Conservation (phyloP, 2,888 invertebrate species). For the Leistus spinibarbis region DNA sequence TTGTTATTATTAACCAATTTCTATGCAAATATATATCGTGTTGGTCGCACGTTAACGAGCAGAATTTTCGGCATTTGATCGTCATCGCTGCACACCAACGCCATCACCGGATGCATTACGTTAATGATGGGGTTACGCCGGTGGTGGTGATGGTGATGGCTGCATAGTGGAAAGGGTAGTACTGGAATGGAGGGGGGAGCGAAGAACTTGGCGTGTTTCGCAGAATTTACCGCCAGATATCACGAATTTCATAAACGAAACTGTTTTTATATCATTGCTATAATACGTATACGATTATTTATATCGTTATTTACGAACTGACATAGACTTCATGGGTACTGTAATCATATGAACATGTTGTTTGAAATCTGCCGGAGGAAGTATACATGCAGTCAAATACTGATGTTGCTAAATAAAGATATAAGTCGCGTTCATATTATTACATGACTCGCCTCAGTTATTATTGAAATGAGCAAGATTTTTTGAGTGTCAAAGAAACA, state of each 20-base stretch:
- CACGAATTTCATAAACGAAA: not conserved
- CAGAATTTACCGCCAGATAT: not conserved
- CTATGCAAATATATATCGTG: conserved; percentile 35
- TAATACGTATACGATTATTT: not conserved
- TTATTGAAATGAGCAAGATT: too few relatives aligned
- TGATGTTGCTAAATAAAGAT: too few relatives aligned
- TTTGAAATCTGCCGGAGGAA: too few relatives aligned
- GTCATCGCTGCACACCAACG: conserved; percentile 29
- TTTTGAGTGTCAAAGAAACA: too few relatives aligned
- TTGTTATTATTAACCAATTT: conserved; percentile 39
- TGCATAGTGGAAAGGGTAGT: not conserved
- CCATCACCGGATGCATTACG: conserved; percentile 31
- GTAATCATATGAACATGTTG: too few relatives aligned
- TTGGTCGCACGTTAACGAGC: conserved; percentile 27
- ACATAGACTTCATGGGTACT: too few relatives aligned
- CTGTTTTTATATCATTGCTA: not conserved
- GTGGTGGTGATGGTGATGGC: not conserved
- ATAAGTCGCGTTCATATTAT: too few relatives aligned
- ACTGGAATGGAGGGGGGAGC: not conserved
- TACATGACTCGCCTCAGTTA: too few relatives aligned
- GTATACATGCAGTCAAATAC: too few relatives aligned
- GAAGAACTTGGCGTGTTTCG: not conserved
- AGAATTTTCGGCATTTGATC: conserved; percentile 32
- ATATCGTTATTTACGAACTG: not conserved
- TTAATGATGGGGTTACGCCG: conserved; percentile 18